Conservation (phyloP, 2,113 vertebrate species). For the Corythoichthys intestinalis region DNA sequence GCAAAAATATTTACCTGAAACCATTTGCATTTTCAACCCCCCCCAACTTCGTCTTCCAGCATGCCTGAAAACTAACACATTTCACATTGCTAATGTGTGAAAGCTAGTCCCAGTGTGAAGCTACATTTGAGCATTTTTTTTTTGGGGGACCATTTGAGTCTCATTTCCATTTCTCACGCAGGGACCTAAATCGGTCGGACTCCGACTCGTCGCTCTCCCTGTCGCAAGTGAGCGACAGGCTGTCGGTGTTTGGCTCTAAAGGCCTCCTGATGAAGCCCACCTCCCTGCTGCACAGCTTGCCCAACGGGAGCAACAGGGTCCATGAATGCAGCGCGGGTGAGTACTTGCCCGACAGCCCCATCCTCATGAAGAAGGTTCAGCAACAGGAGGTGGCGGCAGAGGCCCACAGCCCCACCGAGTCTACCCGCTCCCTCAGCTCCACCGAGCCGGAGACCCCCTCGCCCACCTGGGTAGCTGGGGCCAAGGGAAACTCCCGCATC, state of each 20-base stretch:
- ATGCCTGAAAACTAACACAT: conserved; percentile 52
- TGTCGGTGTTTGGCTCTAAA: conserved; percentile 71
- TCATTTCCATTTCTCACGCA: conserved; percentile 46
- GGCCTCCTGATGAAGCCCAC: conserved; percentile 76
- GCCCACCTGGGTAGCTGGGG: conserved; percentile 67
- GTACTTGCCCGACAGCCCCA: conserved; percentile 77
- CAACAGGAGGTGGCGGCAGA: conserved; percentile 84
- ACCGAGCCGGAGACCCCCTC: conserved; percentile 91
- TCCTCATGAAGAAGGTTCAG: conserved; percentile 78
- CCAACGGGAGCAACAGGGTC: conserved; percentile 78
- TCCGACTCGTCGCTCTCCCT: conserved; percentile 92
- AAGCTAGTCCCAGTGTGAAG: conserved; percentile 9
- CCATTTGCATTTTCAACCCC: conserved; percentile 1
- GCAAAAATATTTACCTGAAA: not conserved
- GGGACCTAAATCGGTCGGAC: conserved; percentile 90
- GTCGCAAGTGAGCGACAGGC: conserved; percentile 82
- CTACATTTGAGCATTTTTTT: not conserved
- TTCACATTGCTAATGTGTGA: conserved; percentile 10
- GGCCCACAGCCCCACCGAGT: conserved; percentile 82
- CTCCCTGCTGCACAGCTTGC: conserved; percentile 70
- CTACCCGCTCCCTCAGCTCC: conserved; percentile 88
- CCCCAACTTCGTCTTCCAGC: conserved; percentile 14
- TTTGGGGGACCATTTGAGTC: conserved; percentile 6
- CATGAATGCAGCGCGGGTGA: conserved; percentile 68
- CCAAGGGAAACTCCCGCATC: conserved; percentile 81